A percentile compares a stretch with the other conserved stretches of the same genome.
Evolutionary conservation across 2,888 invertebrate species (phyloP).

Genomic region (Maniola hyperantus): DNA sequence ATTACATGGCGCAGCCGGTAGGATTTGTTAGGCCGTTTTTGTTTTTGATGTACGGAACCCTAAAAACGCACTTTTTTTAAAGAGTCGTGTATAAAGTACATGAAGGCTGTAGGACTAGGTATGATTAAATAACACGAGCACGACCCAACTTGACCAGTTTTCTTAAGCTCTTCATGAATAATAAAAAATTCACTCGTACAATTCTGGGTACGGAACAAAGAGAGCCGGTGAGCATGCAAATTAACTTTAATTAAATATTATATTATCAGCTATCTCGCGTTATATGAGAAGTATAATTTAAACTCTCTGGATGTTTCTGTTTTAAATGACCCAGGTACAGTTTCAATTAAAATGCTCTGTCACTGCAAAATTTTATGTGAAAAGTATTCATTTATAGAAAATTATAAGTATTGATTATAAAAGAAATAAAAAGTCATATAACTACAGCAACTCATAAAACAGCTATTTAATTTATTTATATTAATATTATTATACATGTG

Average conservation of each 20-base stretch:
- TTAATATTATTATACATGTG: too few species aligned
- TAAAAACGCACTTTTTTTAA: too few species aligned
- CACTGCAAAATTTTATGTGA: too few species aligned
- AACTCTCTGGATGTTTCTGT: neutral
- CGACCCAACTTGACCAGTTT: constrained; percentile 24
- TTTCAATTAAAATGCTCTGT: too few species aligned
- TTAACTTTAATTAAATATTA: constrained; percentile 12
- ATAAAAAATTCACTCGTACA: constrained; percentile 34
- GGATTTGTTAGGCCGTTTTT: too few species aligned
- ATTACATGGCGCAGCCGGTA: too few species aligned
- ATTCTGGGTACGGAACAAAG: constrained; percentile 1
- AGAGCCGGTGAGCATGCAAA: constrained; percentile 6
- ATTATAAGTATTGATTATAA: too few species aligned
- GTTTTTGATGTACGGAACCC: too few species aligned
- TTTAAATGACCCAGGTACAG: neutral
- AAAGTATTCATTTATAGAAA: too few species aligned
- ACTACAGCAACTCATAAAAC: too few species aligned
- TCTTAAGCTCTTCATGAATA: constrained; percentile 40
- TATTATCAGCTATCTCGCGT: neutral
- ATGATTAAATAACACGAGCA: constrained; percentile 6
- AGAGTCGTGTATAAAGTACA: neutral
- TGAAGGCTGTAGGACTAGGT: constrained; percentile 6
- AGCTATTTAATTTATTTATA: too few species aligned
- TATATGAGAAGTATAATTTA: neutral
- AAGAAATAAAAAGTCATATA: too few species aligned